Base-by-base conservation (phyloP, 2,888 invertebrate genomes). In the Cerastis rubricosa region DNA sequence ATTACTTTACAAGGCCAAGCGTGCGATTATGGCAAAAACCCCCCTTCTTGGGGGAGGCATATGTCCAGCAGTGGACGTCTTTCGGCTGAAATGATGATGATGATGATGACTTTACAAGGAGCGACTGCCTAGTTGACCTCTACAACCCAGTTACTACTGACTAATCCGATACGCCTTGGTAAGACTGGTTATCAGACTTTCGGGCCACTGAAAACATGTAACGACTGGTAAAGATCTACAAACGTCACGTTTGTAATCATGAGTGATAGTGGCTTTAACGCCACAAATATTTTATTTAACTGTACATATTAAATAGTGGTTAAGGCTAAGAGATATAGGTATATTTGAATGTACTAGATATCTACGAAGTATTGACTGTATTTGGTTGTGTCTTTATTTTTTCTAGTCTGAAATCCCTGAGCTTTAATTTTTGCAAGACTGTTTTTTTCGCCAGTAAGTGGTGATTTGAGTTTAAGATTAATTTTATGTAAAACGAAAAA, bases 341-440 rank as follows among this genome's bases (percentile, higher is more conserved):
- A 3, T 69, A 43, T 29, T 29, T 54, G 4, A 29, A 54, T n/a
- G 54, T 71, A 54, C 8, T 35, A 45, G 19, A 14, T 40, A 54
- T 64, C 17, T 25, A 40, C 14, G 35, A 74, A 54, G 22, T 47
- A 75, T 54, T 40, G 51, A 57, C 25, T 75, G 54, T 74, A 22
- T 75, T 61, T 19, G 35, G 43, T 51, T 76, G 59, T 59, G 35
- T 63, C 4, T 63, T 40, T 25, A 63, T 61, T 45, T 76, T 8
- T 67, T 67, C 29, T 75, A 75, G 74, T 75, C 74, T 7, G 19
- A 35, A 43, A 59, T 25, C 29, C 22, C 43, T 19, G 9, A 68
- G 69, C 69, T 76, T 69, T 49, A 71, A 63, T 45, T 25, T 29
- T n/a, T 54, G 35, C 2, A 43, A 74, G 76, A 74, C 74, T 59